Percentiles rank a stretch among this genome's conserved stretches.
phyloP scores from a whole-genome alignment of 2,797 vertebrate genomes.

The Balearica regulorum region DNA sequence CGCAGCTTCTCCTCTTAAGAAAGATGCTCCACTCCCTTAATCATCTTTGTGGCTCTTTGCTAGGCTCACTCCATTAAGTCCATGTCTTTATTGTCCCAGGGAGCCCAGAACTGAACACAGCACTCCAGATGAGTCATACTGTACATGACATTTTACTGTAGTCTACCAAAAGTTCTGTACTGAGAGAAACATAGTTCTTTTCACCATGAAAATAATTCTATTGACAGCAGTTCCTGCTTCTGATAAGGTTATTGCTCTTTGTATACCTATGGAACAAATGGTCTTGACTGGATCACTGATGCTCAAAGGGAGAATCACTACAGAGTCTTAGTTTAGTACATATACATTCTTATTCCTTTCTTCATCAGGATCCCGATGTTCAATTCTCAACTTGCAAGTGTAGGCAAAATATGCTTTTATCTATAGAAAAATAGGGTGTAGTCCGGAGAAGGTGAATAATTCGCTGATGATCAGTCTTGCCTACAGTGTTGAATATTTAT shows the following conservation, averaged over 20 bases:
- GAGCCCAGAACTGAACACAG: not conserved
- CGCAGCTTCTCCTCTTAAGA: not conserved
- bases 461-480: conserved; percentile 45
- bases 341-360: not conserved
- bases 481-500: conserved; percentile 24
- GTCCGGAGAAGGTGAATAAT: conserved; percentile 47
- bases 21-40: not conserved
- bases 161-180: not conserved
- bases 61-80: not conserved
- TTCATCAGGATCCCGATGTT: not conserved
- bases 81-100: not conserved
- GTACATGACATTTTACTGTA: not conserved
- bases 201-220: not conserved
- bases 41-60: not conserved
- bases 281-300: not conserved
- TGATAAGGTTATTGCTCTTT: not conserved
- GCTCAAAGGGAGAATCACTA: not conserved
- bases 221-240: not conserved
- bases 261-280: not conserved
- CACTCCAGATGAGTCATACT: not conserved
- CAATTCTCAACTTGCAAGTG: conserved; percentile 48
- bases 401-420: conserved; percentile 54
- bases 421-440: conserved; percentile 49
- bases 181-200: not conserved
- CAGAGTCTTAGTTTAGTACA: not conserved